Conservation (phyloP, 2,113 vertebrate genomes). For the Boulengeromyrus knoepffleri region DNA sequence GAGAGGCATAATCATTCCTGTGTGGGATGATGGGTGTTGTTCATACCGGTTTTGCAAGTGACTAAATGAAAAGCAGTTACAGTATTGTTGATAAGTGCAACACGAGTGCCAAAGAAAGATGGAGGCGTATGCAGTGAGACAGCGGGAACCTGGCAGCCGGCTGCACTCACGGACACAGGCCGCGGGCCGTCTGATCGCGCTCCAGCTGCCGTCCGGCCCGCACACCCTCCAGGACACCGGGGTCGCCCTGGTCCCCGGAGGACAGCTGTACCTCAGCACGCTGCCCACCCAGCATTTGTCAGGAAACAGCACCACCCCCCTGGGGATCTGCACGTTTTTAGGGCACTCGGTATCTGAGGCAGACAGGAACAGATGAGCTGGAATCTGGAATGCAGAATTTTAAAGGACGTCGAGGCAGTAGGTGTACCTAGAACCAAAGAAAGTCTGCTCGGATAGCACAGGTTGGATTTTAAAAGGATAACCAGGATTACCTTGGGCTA, state of each 20-base stretch:
- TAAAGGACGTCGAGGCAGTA: background rate
- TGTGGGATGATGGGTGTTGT: too few species aligned
- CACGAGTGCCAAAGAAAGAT: background rate
- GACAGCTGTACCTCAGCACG: conserved; percentile 18
- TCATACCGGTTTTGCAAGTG: background rate
- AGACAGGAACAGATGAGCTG: background rate
- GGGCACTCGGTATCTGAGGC: conserved; percentile 9
- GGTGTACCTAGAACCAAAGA: background rate
- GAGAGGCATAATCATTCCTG: background rate
- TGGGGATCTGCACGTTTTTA: background rate
- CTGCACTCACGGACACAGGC: conserved; percentile 9
- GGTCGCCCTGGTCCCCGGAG: background rate
- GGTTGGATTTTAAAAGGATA: background rate
- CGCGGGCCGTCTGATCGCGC: background rate
- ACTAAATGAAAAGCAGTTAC: background rate
- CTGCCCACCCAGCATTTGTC: background rate
- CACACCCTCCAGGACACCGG: conserved; percentile 21
- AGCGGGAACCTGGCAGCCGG: background rate
- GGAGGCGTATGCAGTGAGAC: background rate
- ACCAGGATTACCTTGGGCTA: background rate
- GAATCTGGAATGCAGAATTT: background rate
- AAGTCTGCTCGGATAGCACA: background rate
- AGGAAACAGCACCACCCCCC: conserved; percentile 2
- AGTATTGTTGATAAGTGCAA: background rate
- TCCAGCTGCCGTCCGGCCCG: background rate